Evolutionary conservation across 1,140 invertebrate genomes (phyloP), one percentile per base, ranked within the genome.

Genomic region (Zaprionus camerounensis): DNA sequence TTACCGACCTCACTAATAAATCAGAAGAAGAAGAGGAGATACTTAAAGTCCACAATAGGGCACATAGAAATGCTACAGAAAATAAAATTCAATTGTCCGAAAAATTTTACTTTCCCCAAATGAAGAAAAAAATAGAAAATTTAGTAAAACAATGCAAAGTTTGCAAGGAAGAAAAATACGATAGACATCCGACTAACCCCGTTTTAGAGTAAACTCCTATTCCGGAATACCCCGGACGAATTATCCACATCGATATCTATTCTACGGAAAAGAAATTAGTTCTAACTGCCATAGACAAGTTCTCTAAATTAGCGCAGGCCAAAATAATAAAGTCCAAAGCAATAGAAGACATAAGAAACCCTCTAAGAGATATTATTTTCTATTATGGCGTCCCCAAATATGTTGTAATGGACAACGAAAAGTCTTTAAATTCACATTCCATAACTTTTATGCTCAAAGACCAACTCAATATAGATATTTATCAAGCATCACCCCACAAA

Each of bases 151-250:
- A n/a, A n/a, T n/a, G n/a, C n/a, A n/a, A n/a, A n/a, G n/a, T n/a
- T n/a, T n/a, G n/a, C n/a, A n/a, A n/a, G 51, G 70, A 70, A 71
- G 53, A n/a, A 57, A 41, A 59, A 17, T 24, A 34, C 34, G 66
- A 36, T 65, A 66, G 26, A 28, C 26, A 12, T 71, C 34, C 28
- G 56, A 74, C 44, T 26, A 74, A 67, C 58, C 63, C 58, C 17
- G 46, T 36, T 57, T 69, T 75, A 26, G 26, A 63, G 41, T 9
- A 68, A 51, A 53, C 63, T 34, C 31, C 49, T 11, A 66, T 55
- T 62, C 31, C 46, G 38, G 31, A 55, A 57, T 22, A 24, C 51
- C 24, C 24, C 9, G 24, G 51, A 49, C 38, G 51, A 7, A 59
- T 15, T 13, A 22, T 69, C n/a, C 56, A 69, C 38, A 38, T 68